These are phyloP conservation scores for Atherinomorus stipes DNA, from an alignment of 2,113 vertebrate species.

Conservation along the genomic window DNA sequence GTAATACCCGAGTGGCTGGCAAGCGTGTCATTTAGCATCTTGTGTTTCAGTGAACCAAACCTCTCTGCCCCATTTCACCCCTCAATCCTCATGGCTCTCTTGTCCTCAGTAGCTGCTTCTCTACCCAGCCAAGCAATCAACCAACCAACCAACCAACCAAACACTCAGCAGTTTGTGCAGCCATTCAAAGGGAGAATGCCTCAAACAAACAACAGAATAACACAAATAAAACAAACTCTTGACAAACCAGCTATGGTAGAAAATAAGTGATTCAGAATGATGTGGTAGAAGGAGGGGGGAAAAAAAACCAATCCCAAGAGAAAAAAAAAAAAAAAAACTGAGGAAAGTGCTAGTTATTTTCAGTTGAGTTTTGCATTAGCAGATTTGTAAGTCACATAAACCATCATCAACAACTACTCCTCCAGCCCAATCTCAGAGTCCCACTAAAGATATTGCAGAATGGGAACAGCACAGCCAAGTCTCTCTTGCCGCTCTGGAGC, in stretches of 20 bases:
- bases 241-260: conserved; percentile 68
- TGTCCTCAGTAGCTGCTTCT: conserved; percentile 34
- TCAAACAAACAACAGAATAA: conserved; percentile 31
- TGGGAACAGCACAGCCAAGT: conserved; percentile 52
- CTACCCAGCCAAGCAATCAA: conserved; percentile 41
- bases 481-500: conserved; percentile 58
- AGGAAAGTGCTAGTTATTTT: conserved; percentile 80
- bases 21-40: conserved; percentile 44
- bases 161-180: conserved; percentile 48
- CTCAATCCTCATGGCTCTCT: conserved; percentile 15
- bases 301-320: conserved; percentile 43
- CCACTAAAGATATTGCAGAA: conserved; percentile 40
- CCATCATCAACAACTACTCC: conserved; percentile 56
- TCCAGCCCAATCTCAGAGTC: conserved; percentile 48
- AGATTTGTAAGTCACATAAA: conserved; percentile 70
- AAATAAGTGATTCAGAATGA: conserved; percentile 64
- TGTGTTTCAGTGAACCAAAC: conserved; percentile 19
- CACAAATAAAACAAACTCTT: conserved; percentile 24
- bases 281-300: conserved; percentile 11
- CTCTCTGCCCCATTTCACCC: not conserved
- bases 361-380: conserved; percentile 69
- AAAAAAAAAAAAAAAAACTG: conserved; percentile 36
- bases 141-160: conserved; percentile 43
- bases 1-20: conserved; percentile 60
- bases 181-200: conserved; percentile 40